These are phyloP conservation scores for Bacillus rossius DNA, from an alignment of 1,140 invertebrate genomes.

Conservation along the genomic window DNA sequence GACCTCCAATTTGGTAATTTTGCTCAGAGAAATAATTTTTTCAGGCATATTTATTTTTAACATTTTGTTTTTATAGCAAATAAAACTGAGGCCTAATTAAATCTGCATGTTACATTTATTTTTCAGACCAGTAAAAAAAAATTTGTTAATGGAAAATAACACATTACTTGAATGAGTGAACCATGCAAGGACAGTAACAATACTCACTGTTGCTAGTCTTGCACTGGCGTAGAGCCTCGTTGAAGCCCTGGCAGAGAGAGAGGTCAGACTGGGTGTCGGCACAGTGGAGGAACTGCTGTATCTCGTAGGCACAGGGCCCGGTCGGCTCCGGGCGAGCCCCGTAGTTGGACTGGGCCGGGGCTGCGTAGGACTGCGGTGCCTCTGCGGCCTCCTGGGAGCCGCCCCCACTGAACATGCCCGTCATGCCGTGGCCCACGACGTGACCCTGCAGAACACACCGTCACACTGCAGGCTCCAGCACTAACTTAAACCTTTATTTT, in stretches of 20 bases:
- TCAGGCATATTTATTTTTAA: no score
- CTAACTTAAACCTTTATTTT: no score
- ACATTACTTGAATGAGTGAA: no score
- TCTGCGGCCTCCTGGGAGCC: constrained; percentile 39
- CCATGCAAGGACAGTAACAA: background rate
- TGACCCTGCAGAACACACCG: constrained; percentile 57
- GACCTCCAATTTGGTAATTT: no score
- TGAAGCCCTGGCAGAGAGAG: constrained; percentile 85
- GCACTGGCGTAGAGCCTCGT: constrained; percentile 89
- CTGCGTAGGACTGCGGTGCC: constrained; percentile 31
- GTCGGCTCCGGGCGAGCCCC: constrained; percentile 39
- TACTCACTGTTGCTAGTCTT: constrained; percentile 51
- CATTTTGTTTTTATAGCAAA: no score
- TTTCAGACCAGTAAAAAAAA: no score
- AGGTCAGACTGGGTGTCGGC: constrained; percentile 79
- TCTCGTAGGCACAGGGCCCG: constrained; percentile 81
- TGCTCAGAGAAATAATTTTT: no score
- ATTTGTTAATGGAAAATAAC: no score
- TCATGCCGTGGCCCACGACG: constrained; percentile 75
- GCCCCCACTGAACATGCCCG: constrained; percentile 73
- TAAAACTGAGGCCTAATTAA: no score
- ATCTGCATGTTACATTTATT: no score
- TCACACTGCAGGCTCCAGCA: no score
- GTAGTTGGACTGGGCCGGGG: constrained; percentile 36
- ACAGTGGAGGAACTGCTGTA: constrained; percentile 85